Percentiles rank a stretch among this genome's conserved stretches.
Conservation (phyloP, 2,113 vertebrate species). For the Mirounga angustirostris region DNA sequence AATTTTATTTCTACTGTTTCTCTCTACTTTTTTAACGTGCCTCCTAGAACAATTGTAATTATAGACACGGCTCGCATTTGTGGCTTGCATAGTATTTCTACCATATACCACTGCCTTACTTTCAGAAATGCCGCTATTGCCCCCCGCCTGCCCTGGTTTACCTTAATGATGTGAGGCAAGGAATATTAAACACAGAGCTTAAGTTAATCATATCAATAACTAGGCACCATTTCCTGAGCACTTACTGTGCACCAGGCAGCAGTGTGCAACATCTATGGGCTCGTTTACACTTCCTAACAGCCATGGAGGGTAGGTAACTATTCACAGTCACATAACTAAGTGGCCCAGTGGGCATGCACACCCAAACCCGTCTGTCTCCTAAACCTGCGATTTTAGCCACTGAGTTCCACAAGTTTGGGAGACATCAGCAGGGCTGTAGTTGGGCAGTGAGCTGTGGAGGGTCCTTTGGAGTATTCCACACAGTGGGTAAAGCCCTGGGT, state of each 20-base stretch:
- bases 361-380: background rate
- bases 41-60: background rate
- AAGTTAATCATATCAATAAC: background rate
- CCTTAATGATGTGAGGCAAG: background rate
- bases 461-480: background rate
- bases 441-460: no score
- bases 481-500: no score
- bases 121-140: background rate
- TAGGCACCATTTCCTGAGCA: background rate
- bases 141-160: background rate
- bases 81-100: background rate
- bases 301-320: background rate
- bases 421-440: background rate
- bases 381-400: background rate
- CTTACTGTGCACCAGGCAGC: background rate
- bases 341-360: background rate
- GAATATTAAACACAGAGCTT: background rate
- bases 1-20: constrained; percentile 39
- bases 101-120: background rate
- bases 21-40: background rate
- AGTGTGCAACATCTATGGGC: background rate
- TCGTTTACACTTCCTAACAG: background rate
- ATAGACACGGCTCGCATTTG: background rate
- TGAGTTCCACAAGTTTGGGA: background rate
- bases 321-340: background rate